Base-by-base conservation (phyloP, 1,140 invertebrate genomes). In the Vollenhovia emeryi region DNA sequence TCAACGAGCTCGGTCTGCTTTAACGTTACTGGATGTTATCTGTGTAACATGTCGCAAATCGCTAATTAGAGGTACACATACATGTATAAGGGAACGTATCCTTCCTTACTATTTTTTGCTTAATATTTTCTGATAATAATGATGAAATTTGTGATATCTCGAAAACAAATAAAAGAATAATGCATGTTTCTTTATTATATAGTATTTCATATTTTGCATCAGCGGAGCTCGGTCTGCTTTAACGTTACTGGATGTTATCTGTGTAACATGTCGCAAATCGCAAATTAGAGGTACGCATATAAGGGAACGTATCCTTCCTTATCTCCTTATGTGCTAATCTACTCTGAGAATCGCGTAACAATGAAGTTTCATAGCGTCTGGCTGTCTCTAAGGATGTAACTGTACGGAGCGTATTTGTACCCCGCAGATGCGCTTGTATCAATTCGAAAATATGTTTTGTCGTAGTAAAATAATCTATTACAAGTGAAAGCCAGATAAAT, bases 251-350 rank as follows among this genome's bases (percentile, higher is more conserved):
- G 30, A 36, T 36, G 15, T 69, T 52, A 27, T 69, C 43, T 4
- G 1, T 11, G 11, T 43, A 52, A 18, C 3, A 50, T 79, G 27
- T 50, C 13, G 40, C 30, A 62, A 45, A 76, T 62, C 13, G 59
- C 30, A 79, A 78, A 68, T 79, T 79, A 69, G 76, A n/a, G 24
- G 24, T 68, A 50, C 24, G 36, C 73, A 27, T 40, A 66, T 43
- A 43, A 43, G 13, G 30, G 30, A 66, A 36, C 13, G 8, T 68
- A 50, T 68, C 75, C 27, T 52, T 18, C 33, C 62, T 79, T 79
- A 79, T 79, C 76, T 52, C 76, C n/a, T n/a, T n/a, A 40, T 79
- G 21, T 48, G 33, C 45, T 79, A 69, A 68, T 79, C 75, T 79
- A 13, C 24, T 62, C 40, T 15, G 57, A 30, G 11, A 76, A 68